Evolutionary conservation across 2,797 vertebrate genomes (phyloP), one percentile per base, ranked within the genome.

Genomic region (Chromobotia macracanthus): DNA sequence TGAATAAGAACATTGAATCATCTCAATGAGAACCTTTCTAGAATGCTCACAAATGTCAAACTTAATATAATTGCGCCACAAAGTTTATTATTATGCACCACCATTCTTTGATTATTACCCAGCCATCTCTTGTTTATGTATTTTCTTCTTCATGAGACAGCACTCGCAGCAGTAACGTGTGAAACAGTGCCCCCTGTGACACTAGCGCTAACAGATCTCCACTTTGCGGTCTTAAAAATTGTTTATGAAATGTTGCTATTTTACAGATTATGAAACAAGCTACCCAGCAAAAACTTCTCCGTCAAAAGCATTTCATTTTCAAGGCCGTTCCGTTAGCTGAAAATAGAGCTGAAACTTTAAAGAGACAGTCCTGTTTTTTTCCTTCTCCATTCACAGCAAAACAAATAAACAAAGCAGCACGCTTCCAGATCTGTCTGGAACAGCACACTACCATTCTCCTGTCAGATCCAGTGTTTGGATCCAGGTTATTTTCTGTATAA

Each of bases 131-230:
- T 73, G 75, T 53, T 53, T 86, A 84, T 89, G 79, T 68, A 82
- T 89, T 89, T 88, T 90, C 86, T 90, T 75, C 53, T 86, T 72
- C 56, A 51, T 61, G 74, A 76, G 41, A 64, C 28, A 1, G 2
- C 38, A 38, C 38, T 38, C 8, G 38, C 38, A 38, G 2, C 63
- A 15, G 85, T 86, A 58, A 68, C 72, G 86, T 87, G 80, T 87
- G 80, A 90, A 90, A 83, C 89, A 91, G 90, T 79, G 89, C 91
- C 91, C 87, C 90, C 87, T 89, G 86, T 92, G 91, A 84, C 71
- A 74, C 79, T 21, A 31, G 18, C 15, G 11, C 15, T 35, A 23
- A 11, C 6, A 51, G 18, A 35, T 63, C 31, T 68, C 58, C 53
- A 31, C 13, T 56, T 11, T 67, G 38, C 35, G 23, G 16, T 6